These are phyloP conservation scores for Ctenodactylus gundi DNA, from an alignment of 2,113 vertebrate genomes.

Conservation along the genomic window DNA sequence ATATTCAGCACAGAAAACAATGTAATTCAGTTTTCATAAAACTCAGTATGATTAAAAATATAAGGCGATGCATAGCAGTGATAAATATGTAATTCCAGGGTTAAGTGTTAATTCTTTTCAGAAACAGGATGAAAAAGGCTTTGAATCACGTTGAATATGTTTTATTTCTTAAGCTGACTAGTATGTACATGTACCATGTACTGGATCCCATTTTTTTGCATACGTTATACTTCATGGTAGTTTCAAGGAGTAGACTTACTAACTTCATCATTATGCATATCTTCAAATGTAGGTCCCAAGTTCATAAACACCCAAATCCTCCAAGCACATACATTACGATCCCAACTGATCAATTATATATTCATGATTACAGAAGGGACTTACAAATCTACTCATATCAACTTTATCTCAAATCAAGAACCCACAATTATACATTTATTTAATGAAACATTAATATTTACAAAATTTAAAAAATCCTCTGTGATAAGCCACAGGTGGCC, in stretches of 20 bases:
- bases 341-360: not conserved
- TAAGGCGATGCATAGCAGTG: not conserved
- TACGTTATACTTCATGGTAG: not conserved
- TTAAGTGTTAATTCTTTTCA: not conserved
- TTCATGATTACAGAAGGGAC: not conserved
- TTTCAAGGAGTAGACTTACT: not conserved
- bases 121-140: not conserved
- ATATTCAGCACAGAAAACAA: not conserved
- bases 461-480: not conserved
- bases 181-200: not conserved
- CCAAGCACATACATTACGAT: not conserved
- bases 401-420: not conserved
- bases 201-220: no score
- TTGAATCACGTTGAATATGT: not conserved
- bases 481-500: not conserved
- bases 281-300: not conserved
- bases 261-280: no score
- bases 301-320: not conserved
- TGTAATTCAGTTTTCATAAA: not conserved
- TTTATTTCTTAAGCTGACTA: conserved; percentile 10
- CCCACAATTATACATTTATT: not conserved
- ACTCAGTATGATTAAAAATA: not conserved
- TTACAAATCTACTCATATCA: not conserved
- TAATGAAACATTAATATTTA: not conserved
- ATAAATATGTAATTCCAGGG: not conserved